These are phyloP conservation scores for Drosophila kanapiae DNA, from an alignment of 1,140 invertebrate species.

Conservation along the genomic window DNA sequence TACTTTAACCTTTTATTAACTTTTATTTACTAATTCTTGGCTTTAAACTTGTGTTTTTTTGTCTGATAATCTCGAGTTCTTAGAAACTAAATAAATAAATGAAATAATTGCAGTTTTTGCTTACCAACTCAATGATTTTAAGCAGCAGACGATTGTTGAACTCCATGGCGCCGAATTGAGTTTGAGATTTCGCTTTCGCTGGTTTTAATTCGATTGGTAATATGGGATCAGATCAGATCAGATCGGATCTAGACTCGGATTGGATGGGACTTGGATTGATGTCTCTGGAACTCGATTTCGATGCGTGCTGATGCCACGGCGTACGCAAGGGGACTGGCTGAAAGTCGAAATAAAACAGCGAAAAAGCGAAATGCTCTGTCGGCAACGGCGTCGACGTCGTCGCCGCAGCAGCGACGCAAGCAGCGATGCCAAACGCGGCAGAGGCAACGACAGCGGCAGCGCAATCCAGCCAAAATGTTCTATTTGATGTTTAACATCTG, in stretches of 20 bases:
- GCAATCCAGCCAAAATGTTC: constrained; percentile 1
- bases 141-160: constrained; percentile 82
- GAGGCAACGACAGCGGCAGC: constrained; percentile 2
- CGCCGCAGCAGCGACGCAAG: not conserved
- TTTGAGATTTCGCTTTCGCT: constrained; percentile 30
- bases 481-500: constrained; percentile 1
- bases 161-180: constrained; percentile 60
- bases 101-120: constrained; percentile 6
- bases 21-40: constrained; percentile 1
- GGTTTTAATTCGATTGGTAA: not conserved
- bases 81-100: not conserved
- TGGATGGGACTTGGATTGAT: too few species aligned
- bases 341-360: constrained; percentile 10
- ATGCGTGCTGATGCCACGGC: constrained; percentile 61
- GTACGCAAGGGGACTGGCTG: constrained; percentile 56
- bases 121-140: constrained; percentile 83
- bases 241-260: too few species aligned
- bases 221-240: constrained; percentile 4
- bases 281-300: not conserved
- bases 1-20: not conserved
- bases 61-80: too few species aligned
- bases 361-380: constrained; percentile 41
- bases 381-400: not conserved
- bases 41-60: not conserved
- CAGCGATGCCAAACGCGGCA: constrained; percentile 1